phyloP scores from a whole-genome alignment of 2,797 vertebrate species.

The Anisognathus igniventris region DNA sequence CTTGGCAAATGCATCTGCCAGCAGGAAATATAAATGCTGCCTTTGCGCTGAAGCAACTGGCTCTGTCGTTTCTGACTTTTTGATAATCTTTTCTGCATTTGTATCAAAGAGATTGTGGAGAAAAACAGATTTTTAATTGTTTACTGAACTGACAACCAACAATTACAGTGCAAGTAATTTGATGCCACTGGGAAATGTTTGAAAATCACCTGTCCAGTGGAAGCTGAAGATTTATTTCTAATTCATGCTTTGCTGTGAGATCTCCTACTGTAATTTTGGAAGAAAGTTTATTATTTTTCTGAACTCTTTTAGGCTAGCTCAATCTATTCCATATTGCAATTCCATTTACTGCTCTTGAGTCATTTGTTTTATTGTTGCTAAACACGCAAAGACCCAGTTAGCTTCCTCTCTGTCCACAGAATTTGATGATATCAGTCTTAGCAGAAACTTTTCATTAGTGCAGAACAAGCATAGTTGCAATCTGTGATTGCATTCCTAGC shows the following conservation, averaged over 20 bases:
- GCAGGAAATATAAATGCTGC: slow-evolving; percentile 75
- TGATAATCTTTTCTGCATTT: slow-evolving; percentile 60
- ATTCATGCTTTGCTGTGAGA: not conserved
- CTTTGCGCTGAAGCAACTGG: slow-evolving; percentile 63
- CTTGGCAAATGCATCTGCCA: slow-evolving; percentile 77
- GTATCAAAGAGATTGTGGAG: slow-evolving; percentile 51
- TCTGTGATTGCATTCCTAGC: not conserved
- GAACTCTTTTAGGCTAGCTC: not conserved
- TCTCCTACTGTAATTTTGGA: not conserved
- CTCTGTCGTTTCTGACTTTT: slow-evolving; percentile 64
- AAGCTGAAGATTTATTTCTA: slow-evolving; percentile 13
- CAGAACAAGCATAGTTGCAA: not conserved
- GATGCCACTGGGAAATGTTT: not conserved
- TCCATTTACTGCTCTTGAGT: not conserved
- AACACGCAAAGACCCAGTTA: not conserved
- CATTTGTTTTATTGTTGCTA: not conserved
- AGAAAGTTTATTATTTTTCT: not conserved
- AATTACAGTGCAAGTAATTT: slow-evolving; percentile 42
- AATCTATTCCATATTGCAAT: not conserved
- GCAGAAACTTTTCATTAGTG: slow-evolving; percentile 3
- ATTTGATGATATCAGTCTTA: not conserved
- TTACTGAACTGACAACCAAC: slow-evolving; percentile 58
- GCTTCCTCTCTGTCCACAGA: not conserved
- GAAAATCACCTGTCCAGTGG: slow-evolving; percentile 42
- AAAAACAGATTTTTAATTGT: slow-evolving; percentile 67